Evolutionary conservation across 1,140 invertebrate species (phyloP).

Genomic region (Tetramorium simillimum): DNA sequence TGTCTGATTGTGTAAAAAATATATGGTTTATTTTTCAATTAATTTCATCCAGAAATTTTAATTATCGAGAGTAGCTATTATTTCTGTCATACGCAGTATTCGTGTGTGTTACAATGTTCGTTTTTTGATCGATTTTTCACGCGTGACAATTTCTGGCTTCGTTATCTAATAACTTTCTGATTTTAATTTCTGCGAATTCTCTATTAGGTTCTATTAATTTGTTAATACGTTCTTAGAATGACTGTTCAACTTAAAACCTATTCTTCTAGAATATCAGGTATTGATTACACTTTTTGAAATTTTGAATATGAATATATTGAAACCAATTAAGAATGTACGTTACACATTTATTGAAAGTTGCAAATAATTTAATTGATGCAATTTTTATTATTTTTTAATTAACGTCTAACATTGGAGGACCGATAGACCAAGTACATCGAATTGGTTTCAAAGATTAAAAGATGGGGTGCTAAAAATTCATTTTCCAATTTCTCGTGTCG

Average conservation of each 20-base stretch:
- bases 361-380: not conserved
- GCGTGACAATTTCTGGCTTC: not conserved
- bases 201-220: not conserved
- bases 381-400: slow-evolving; percentile 6
- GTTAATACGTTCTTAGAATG: not conserved
- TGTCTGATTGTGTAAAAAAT: slow-evolving; percentile 10
- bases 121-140: not conserved
- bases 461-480: not conserved
- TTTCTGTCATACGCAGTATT: not conserved
- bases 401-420: not conserved
- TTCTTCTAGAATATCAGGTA: no score
- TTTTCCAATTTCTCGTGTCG: not conserved
- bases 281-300: no score
- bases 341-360: not conserved
- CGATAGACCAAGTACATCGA: not conserved
- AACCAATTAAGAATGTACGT: not conserved
- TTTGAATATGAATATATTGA: not conserved
- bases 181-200: not conserved
- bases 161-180: not conserved
- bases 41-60: slow-evolving; percentile 28
- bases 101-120: not conserved
- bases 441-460: not conserved
- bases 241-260: not conserved
- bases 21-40: not conserved
- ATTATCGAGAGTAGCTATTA: slow-evolving; percentile 3